Evolutionary conservation across 2,888 invertebrate genomes (phyloP), one percentile per base, ranked within the genome.

Genomic region (Syritta pipiens): DNA sequence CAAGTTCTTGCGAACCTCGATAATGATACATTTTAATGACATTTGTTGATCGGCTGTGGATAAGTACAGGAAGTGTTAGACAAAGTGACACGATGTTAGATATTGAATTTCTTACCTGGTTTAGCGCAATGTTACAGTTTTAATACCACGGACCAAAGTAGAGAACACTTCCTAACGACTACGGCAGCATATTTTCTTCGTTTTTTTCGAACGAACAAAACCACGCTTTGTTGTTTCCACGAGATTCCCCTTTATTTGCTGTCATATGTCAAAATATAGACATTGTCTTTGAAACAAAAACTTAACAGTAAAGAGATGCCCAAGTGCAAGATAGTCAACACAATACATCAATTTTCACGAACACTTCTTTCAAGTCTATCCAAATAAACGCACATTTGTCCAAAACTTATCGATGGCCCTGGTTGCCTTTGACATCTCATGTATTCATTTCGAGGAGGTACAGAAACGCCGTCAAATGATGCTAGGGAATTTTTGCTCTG

Each of bases 1-100:
- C 53, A 88, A 69, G 76, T 85, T 85, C 53, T 85, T 85, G 26
- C 88, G 88, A 69, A 88, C 76, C 60, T 87, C 87, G 48, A 87
- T 84, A 71, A 84, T 84, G 53, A 86, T 82, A 51, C 75, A 85
- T 44, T 83, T 75, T 22, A 87, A 68, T 17, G 84, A 81, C 87
- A 87, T 87, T 63, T 79, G 42, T 42, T 46, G 28, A 76, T 51
- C 65, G 83, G 76, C 59, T 55, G 37, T 7, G 55, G 42, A 12
- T 1, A 19, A 24, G 10, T 5, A 3, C n/a, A 59, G 4, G 14
- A 30, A 32, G 17, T 9, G 17, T 17, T 3, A n/a, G 0, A 5
- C 7, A 32, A 9, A 9, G 49, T 5, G 5, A 26, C 6, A 1
- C 6, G 3, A 7, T 14, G 10, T 10, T 0, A 3, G 6, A 5